phyloP scores from a whole-genome alignment of 2,113 vertebrate genomes.

The Andinoacara biseriatus region DNA sequence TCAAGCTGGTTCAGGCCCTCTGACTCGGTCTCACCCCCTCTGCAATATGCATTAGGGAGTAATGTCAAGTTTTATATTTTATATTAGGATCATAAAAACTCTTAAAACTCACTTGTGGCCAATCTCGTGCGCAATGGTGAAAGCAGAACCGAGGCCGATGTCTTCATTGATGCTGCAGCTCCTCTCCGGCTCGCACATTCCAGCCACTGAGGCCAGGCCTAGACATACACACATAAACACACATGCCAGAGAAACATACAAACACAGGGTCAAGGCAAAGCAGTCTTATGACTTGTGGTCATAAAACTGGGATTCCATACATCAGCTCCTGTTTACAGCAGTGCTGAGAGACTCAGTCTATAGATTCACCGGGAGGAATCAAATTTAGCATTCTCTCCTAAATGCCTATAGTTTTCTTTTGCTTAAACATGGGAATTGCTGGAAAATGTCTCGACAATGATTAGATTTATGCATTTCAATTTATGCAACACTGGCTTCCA shows the following conservation, averaged over 20 bases:
- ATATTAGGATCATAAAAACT: slow-evolving; percentile 29
- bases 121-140: slow-evolving; percentile 99
- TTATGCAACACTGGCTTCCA: slow-evolving; percentile 92
- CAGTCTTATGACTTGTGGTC: slow-evolving; percentile 82
- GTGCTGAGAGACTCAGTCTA: slow-evolving; percentile 79
- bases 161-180: slow-evolving; percentile 99
- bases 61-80: slow-evolving; percentile 13
- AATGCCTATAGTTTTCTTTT: slow-evolving; percentile 85
- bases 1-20: not conserved
- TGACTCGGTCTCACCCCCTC: not conserved
- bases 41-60: slow-evolving; percentile 10
- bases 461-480: slow-evolving; percentile 95
- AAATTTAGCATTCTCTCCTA: slow-evolving; percentile 87
- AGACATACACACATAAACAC: slow-evolving; percentile 57
- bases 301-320: slow-evolving; percentile 87
- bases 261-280: slow-evolving; percentile 84
- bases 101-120: slow-evolving; percentile 96
- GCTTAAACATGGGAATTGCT: slow-evolving; percentile 84
- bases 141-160: slow-evolving; percentile 97
- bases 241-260: slow-evolving; percentile 51
- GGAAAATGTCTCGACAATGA: slow-evolving; percentile 94
- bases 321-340: slow-evolving; percentile 79
- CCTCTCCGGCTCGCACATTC: slow-evolving; percentile 99
- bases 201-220: slow-evolving; percentile 99
- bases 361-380: slow-evolving; percentile 87